These are phyloP conservation scores for Tribolium madens DNA, from an alignment of 1,140 invertebrate genomes.

Conservation along the genomic window DNA sequence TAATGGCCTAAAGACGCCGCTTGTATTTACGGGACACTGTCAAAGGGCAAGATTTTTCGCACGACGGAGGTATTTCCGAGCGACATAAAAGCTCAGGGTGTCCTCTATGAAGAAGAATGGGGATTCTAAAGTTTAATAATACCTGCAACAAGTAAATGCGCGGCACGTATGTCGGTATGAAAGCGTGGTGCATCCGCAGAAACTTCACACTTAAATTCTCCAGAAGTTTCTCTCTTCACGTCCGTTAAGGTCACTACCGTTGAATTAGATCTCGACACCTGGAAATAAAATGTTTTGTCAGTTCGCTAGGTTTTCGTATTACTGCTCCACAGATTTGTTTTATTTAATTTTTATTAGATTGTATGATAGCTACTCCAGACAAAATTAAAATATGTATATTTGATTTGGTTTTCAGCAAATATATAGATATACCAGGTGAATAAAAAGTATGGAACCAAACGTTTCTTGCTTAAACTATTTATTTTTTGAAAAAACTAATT, in stretches of 20 bases:
- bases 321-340: background rate
- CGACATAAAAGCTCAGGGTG: background rate
- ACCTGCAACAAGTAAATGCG: constrained; percentile 74
- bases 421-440: too few relatives aligned
- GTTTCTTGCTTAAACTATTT: too few relatives aligned
- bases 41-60: constrained; percentile 14
- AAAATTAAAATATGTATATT: too few relatives aligned
- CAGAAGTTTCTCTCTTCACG: constrained; percentile 73
- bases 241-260: constrained; percentile 73
- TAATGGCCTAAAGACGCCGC: constrained; percentile 16
- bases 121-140: constrained; percentile 41
- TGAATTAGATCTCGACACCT: constrained; percentile 74
- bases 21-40: background rate
- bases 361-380: too few relatives aligned
- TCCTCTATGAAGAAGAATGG: constrained; percentile 11
- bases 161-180: constrained; percentile 75
- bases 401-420: too few relatives aligned
- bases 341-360: too few relatives aligned
- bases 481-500: too few relatives aligned
- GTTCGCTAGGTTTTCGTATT: background rate
- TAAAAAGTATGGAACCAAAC: too few relatives aligned
- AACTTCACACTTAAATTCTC: constrained; percentile 79
- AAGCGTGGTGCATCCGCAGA: constrained; percentile 79
- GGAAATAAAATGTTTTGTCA: constrained; percentile 50
- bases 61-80: background rate